Evolutionary conservation across 2,113 vertebrate genomes (phyloP).

Genomic region (Dicentrarchus labrax): DNA sequence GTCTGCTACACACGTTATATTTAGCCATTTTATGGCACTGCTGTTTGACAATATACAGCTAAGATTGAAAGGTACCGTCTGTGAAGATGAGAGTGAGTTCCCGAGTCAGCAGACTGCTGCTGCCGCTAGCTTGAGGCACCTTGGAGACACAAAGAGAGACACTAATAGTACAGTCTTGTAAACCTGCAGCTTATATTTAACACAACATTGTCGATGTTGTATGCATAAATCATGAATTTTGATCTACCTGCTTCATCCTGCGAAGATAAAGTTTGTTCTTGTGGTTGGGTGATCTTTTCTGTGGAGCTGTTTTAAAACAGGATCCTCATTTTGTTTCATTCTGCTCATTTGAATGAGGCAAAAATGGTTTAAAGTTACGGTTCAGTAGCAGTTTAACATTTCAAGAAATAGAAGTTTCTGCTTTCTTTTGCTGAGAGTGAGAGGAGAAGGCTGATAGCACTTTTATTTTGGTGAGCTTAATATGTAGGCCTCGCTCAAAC

Average conservation of each 20-base stretch:
- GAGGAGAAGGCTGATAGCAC: too few species aligned
- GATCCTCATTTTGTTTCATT: background rate
- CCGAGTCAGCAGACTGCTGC: slow-evolving; percentile 4
- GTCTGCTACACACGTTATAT: slow-evolving; percentile 19
- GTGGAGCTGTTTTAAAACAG: background rate
- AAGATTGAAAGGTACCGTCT: background rate
- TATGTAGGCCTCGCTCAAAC: too few species aligned
- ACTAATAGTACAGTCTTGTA: background rate
- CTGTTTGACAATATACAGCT: slow-evolving; percentile 8
- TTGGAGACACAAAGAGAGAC: background rate
- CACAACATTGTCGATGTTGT: too few species aligned
- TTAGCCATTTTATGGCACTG: slow-evolving; percentile 21
- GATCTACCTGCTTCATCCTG: background rate
- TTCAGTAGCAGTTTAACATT: too few species aligned
- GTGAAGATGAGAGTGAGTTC: background rate
- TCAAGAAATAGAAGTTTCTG: too few species aligned
- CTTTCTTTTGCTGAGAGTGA: too few species aligned
- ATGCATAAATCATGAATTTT: background rate
- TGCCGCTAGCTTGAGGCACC: background rate
- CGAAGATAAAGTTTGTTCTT: background rate
- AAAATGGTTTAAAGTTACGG: too few species aligned
- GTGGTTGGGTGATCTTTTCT: background rate
- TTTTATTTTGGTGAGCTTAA: too few species aligned
- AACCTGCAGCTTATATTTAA: background rate
- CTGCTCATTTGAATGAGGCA: background rate